Evolutionary conservation across 2,113 vertebrate species (phyloP).

Genomic region (Antigone vipio): DNA sequence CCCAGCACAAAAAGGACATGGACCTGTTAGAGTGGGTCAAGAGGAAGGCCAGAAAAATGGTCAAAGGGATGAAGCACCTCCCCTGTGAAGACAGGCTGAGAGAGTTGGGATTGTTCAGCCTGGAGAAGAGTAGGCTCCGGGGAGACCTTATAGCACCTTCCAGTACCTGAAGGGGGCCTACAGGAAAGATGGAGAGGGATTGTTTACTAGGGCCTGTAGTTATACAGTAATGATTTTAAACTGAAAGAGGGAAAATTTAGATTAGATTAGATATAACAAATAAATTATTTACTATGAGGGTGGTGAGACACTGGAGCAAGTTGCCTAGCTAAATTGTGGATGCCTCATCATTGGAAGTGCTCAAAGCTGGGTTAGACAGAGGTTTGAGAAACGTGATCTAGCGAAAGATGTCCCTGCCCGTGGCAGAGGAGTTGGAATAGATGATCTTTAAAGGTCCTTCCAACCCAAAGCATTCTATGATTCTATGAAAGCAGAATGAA

Average conservation of each 20-base stretch:
- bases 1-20: not conserved
- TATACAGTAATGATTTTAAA: not conserved
- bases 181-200: not conserved
- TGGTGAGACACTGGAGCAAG: not conserved
- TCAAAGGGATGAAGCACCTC: not conserved
- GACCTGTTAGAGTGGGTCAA: rapidly evolving
- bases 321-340: not conserved
- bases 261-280: not conserved
- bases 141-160: not conserved
- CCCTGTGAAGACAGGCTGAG: not conserved
- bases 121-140: not conserved
- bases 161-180: no score
- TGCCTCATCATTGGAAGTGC: not conserved
- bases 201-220: not conserved
- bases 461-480: not conserved
- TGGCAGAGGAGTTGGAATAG: rapidly evolving
- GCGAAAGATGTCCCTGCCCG: not conserved
- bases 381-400: not conserved
- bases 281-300: not conserved
- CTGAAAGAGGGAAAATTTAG: rapidly evolving
- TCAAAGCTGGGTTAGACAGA: not conserved
- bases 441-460: not conserved
- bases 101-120: not conserved
- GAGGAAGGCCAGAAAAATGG: not conserved
- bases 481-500: not conserved